Conservation (phyloP, 1,140 invertebrate species). For the Psix sp. region DNA sequence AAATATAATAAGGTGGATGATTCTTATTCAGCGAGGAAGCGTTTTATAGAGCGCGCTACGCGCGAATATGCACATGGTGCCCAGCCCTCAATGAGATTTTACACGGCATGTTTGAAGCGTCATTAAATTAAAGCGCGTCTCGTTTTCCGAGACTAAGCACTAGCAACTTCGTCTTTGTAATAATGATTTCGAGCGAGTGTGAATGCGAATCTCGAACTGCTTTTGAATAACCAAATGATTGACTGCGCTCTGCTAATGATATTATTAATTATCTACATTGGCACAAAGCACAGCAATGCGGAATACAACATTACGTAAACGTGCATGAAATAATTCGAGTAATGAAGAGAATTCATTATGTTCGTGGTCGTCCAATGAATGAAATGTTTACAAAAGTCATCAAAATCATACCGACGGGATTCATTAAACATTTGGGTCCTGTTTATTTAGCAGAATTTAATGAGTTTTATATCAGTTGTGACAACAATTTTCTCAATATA, state of each 20-base stretch:
- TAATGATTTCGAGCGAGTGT: constrained; percentile 26
- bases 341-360: no score
- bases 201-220: constrained; percentile 31
- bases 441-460: no score
- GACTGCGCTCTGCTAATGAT: constrained; percentile 30
- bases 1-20: constrained; percentile 48
- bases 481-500: no score
- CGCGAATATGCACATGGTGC: constrained; percentile 2
- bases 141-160: constrained; percentile 6
- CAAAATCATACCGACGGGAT: no score
- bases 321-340: constrained; percentile 23
- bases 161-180: constrained; percentile 20
- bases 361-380: no score
- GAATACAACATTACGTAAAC: constrained; percentile 26
- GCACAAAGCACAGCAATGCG: constrained; percentile 11
- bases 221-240: constrained; percentile 41
- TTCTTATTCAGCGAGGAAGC: constrained; percentile 27
- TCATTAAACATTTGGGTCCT: no score
- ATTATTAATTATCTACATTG: constrained; percentile 20
- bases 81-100: constrained; percentile 10
- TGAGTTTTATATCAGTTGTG: no score
- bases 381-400: no score
- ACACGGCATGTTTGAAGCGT: constrained; percentile 10
- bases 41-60: background rate
- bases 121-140: constrained; percentile 28